Evolutionary conservation across 2,797 vertebrate genomes (phyloP).

Genomic region (Allobates femoralis): DNA sequence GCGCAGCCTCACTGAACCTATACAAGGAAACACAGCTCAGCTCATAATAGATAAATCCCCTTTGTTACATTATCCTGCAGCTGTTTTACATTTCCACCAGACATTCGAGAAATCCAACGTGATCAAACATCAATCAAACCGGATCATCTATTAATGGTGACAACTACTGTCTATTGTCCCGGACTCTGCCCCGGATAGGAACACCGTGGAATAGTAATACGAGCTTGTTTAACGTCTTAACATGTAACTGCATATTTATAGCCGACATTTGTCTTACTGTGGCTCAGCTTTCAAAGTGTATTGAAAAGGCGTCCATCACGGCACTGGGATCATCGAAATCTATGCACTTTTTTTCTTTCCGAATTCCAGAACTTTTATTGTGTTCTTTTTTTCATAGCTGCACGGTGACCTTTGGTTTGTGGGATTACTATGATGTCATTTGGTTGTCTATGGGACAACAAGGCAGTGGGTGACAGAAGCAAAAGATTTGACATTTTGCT

Average conservation of each 20-base stretch:
- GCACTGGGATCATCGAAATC: neutral
- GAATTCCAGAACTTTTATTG: too few species aligned
- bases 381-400: too few species aligned
- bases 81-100: neutral
- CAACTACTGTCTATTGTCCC: neutral
- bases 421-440: too few species aligned
- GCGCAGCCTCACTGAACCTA: neutral
- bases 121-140: neutral
- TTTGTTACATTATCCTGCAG: neutral
- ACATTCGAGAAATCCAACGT: neutral
- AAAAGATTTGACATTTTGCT: too few species aligned
- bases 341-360: too few species aligned
- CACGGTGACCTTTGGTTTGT: too few species aligned
- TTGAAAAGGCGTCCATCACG: neutral
- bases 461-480: too few species aligned
- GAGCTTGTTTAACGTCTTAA: neutral
- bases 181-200: neutral
- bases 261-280: neutral
- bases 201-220: neutral
- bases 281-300: neutral
- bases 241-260: neutral
- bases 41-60: neutral
- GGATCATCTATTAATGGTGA: slow-evolving; percentile 12
- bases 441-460: too few species aligned
- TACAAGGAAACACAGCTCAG: neutral